Evolutionary conservation across 2,797 vertebrate species (phyloP), one percentile per base, ranked within the genome.

Genomic region (Girardinus metallicus): DNA sequence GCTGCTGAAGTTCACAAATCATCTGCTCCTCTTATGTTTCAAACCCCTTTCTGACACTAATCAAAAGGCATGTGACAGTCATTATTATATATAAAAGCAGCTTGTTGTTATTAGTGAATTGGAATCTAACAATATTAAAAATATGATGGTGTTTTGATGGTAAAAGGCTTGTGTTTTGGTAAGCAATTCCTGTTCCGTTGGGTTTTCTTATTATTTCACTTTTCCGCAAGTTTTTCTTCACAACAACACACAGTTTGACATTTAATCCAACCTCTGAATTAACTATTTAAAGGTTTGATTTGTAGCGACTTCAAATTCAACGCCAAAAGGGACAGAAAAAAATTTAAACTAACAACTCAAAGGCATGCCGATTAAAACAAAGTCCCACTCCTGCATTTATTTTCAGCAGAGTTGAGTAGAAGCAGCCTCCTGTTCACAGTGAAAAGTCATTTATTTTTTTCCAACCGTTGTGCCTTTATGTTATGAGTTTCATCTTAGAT

Each of bases 1-100:
- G 75, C 68, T 88, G 75, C 82, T 85, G 31, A 80, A 85, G 81
- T 87, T 92, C 83, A 82, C 77, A 87, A 85, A 87, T 57, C 68
- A 89, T 89, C 75, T 80, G 77, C 73, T 51, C 64, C 16, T 72
- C 75, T 66, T 53, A 15, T 53, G 57, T 87, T 68, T 73, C 23
- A 26, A 70, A 4, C 9, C 5, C 36, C 10, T 43, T 68, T 41
- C 12, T 43, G 21, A 43, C 36, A 41, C 23, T 13, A 70, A 70
- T n/a, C 11, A 70, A 70, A 51, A 70, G 5, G 23, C 23, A 44
- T 44, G 36, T 43, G 66, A n/a, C 12, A 43, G 4, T 70, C 26
- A 43, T n/a, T 44, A 68, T 34, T 41, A 43, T n/a, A 15, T 0
- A n/a, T 5, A n/a, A 15, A 41, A 15, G 39, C 2, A n/a, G 39